A percentile compares a stretch with the other conserved stretches of the same genome.
Conservation (phyloP, 2,113 vertebrate genomes). For the Callionymus lyra region DNA sequence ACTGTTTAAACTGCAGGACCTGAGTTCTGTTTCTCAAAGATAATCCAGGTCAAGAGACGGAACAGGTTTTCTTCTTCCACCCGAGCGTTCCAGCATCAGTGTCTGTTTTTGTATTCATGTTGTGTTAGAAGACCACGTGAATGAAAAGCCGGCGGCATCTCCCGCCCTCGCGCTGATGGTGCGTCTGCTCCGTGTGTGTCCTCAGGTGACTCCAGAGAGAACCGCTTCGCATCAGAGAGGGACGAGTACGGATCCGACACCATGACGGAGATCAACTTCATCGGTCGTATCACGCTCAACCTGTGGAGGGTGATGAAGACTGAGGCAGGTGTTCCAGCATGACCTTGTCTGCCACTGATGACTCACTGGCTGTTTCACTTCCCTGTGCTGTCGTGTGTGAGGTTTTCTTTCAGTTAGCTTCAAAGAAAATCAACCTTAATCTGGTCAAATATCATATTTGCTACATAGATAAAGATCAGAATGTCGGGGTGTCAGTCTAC, state of each 20-base stretch:
- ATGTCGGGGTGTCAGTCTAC: too few relatives aligned
- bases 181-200: slow-evolving; percentile 22
- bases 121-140: background rate
- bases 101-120: background rate
- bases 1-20: too few relatives aligned
- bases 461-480: too few relatives aligned
- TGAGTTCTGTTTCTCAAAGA: too few relatives aligned
- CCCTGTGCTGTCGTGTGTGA: too few relatives aligned
- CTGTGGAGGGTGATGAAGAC: slow-evolving; percentile 97
- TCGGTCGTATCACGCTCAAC: slow-evolving; percentile 86
- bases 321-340: slow-evolving; percentile 69
- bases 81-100: too few relatives aligned
- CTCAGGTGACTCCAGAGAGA: slow-evolving; percentile 84
- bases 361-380: background rate
- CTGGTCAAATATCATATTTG: too few relatives aligned
- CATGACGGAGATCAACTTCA: slow-evolving; percentile 91
- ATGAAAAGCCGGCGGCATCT: slow-evolving; percentile 2
- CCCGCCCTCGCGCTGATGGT: slow-evolving; percentile 2
- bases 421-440: too few relatives aligned
- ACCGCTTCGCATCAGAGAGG: slow-evolving; percentile 79
- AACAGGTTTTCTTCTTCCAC: background rate
- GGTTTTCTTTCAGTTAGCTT: too few relatives aligned
- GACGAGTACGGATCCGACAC: slow-evolving; percentile 90
- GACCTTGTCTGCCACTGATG: background rate
- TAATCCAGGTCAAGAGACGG: slow-evolving; percentile 2